Conservation (phyloP, 2,797 vertebrate genomes). For the Anableps anableps region DNA sequence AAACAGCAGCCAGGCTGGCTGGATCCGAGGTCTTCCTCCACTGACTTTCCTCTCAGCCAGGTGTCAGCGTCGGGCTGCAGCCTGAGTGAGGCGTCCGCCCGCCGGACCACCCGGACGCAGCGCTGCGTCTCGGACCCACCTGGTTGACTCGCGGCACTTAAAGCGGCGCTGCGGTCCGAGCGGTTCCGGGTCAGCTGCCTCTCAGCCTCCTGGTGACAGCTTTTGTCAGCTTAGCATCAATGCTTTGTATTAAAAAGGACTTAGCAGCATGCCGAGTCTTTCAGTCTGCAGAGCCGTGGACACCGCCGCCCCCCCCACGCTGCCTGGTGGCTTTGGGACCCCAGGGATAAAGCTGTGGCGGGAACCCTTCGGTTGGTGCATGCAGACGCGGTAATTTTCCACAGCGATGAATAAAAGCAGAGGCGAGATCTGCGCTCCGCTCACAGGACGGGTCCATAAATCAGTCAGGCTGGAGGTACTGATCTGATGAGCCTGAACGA, state of each 20-base stretch:
- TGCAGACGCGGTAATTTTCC: neutral
- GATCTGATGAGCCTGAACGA: conserved; percentile 7
- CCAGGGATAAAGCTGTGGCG: neutral
- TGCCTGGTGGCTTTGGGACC: neutral
- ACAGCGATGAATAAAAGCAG: neutral
- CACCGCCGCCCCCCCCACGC: conserved; percentile 8
- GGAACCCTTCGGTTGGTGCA: neutral
- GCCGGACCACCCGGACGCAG: too few relatives aligned
- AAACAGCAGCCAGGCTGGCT: too few relatives aligned
- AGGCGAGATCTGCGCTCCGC: neutral
- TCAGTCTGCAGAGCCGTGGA: conserved; percentile 50
- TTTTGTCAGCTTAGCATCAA: conserved; percentile 23
- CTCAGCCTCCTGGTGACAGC: conserved; percentile 9
- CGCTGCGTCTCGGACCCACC: too few relatives aligned
- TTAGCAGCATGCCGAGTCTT: conserved; percentile 51
- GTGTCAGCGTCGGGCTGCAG: too few relatives aligned
- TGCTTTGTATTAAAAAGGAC: conserved; percentile 62
- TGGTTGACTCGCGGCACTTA: neutral
- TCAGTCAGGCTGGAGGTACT: neutral
- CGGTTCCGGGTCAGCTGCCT: conserved; percentile 13
- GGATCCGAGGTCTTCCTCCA: too few relatives aligned
- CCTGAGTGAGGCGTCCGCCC: too few relatives aligned
- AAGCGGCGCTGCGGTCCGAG: neutral
- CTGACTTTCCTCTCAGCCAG: too few relatives aligned
- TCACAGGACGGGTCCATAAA: neutral